These are phyloP conservation scores for Pardalotus punctatus DNA, from an alignment of 2,113 vertebrate genomes.

Conservation along the genomic window DNA sequence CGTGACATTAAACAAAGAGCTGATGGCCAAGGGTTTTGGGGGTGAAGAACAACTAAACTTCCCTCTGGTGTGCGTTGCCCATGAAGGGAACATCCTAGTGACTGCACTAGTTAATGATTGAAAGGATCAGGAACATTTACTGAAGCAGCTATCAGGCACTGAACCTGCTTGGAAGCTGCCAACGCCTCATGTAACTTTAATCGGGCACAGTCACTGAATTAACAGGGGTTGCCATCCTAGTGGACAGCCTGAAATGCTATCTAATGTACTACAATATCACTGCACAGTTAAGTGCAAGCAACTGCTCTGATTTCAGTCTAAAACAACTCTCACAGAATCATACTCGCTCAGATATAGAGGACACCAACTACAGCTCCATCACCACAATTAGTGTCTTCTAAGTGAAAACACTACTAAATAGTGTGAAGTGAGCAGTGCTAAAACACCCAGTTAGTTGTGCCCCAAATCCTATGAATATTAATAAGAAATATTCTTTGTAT, in stretches of 20 bases:
- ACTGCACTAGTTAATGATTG: background rate
- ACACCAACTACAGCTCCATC: background rate
- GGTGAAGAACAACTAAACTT: background rate
- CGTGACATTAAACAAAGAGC: background rate
- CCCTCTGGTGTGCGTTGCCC: background rate
- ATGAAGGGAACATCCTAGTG: background rate
- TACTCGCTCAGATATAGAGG: background rate
- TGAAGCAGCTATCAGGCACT: background rate
- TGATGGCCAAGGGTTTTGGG: background rate
- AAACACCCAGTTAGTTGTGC: background rate
- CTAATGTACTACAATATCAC: background rate
- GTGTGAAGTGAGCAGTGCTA: background rate
- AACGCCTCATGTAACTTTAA: conserved; percentile 43
- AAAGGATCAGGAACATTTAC: background rate
- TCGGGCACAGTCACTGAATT: background rate
- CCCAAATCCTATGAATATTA: background rate
- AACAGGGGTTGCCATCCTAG: background rate
- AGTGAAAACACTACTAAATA: background rate
- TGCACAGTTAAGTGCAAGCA: background rate
- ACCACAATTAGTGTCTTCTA: background rate
- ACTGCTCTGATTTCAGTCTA: background rate
- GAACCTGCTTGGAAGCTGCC: conserved; percentile 1
- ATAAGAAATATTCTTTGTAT: background rate
- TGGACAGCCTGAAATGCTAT: background rate
- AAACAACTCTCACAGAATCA: background rate